Conservation (phyloP, 2,113 vertebrate genomes). For the Guaruba guarouba region DNA sequence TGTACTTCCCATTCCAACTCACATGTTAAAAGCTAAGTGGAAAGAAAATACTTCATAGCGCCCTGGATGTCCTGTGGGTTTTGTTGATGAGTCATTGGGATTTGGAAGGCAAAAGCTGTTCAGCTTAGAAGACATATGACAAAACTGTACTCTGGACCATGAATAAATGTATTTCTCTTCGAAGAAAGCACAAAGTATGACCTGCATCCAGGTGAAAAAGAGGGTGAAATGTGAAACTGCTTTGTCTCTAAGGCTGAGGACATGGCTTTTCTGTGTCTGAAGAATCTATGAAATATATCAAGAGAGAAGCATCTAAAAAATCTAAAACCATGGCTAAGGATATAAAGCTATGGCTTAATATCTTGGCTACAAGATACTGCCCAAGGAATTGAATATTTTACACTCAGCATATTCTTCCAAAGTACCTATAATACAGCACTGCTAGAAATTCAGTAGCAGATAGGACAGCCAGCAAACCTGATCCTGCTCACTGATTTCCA, state of each 20-base stretch:
- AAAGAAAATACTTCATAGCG: neutral
- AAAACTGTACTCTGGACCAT: neutral
- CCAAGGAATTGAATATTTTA: neutral
- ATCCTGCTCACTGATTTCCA: neutral
- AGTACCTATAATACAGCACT: neutral
- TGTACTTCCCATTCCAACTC: neutral
- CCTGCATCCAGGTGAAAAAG: neutral
- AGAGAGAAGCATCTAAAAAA: neutral
- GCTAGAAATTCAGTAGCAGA: neutral
- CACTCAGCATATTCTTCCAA: neutral
- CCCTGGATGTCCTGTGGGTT: neutral
- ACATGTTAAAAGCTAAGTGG: neutral
- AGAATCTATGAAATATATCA: neutral
- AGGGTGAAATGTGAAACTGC: neutral
- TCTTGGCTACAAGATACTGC: neutral
- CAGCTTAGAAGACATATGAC: neutral
- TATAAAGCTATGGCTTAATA: neutral
- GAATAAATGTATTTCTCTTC: neutral
- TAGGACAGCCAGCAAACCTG: neutral
- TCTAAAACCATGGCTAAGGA: neutral
- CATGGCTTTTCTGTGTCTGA: neutral
- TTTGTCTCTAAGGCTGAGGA: neutral
- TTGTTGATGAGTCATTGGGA: neutral
- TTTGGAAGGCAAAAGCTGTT: neutral
- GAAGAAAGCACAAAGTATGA: neutral